phyloP scores from a whole-genome alignment of 2,113 vertebrate genomes.

The Myrmecophaga tridactyla region DNA sequence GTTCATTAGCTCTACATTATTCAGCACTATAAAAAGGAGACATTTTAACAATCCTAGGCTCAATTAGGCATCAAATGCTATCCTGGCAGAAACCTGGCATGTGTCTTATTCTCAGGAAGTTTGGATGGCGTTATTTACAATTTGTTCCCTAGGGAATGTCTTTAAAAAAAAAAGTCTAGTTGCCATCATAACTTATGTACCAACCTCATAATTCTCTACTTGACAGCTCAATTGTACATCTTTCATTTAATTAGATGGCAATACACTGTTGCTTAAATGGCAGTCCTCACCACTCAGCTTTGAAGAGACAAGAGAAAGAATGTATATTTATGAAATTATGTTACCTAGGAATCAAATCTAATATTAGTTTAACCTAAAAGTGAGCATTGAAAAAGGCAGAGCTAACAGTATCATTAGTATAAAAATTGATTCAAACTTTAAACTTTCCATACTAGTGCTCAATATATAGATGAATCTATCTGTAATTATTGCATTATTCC shows the following conservation, averaged over 20 bases:
- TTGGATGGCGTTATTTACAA: conserved; percentile 41
- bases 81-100: conserved; percentile 10
- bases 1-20: conserved; percentile 37
- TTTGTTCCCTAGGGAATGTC: conserved; percentile 41
- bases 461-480: background rate
- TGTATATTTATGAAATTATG: background rate
- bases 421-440: background rate
- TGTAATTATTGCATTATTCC: background rate
- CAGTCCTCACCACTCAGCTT: background rate
- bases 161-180: background rate
- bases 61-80: conserved; percentile 44
- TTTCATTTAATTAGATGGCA: conserved; percentile 16
- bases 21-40: conserved; percentile 46
- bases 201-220: conserved; percentile 12
- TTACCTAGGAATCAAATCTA: background rate
- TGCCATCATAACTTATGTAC: conserved; percentile 14
- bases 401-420: background rate
- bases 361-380: background rate
- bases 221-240: background rate
- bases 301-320: background rate
- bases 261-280: background rate
- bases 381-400: background rate
- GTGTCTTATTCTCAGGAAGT: conserved; percentile 3
- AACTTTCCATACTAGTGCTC: background rate
- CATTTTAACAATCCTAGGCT: conserved; percentile 41